Evolutionary conservation across 2,888 invertebrate genomes (phyloP), one percentile per base, ranked within the genome.

Genomic region (Chesias legatella): DNA sequence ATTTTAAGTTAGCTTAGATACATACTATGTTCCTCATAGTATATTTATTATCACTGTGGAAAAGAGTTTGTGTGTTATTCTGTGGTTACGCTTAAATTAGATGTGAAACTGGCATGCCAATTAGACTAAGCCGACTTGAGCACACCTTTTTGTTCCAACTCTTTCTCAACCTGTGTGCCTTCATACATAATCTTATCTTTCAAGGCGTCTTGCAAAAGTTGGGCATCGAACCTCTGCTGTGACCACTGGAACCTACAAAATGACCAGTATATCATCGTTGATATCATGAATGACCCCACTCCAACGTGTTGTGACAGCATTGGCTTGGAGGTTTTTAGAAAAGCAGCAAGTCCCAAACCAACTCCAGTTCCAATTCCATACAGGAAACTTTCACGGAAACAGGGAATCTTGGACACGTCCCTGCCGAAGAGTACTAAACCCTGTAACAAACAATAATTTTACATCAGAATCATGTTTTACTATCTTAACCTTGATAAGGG

Each of bases 301-400:
- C 91, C 93, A 50, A 92, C 81, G 64, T 94, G 91, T 20, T 91
- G 90, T 0, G 94, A 90, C 6, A 89, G 63, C 59, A 84, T 76
- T 3, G 92, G 80, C 56, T 90, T 90, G 49, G 95, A 95, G 7
- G 95, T 94, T 53, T 92, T 91, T 66, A 95, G 78, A 74, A 96
- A 96, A 45, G 92, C 83, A 3, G 88, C 78, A 39, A 95, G 62
- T 7, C 95, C 95, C 46, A 84, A 70, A 2, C 89, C 91, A 11
- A 95, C 61, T 32, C 95, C 95, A 28, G 93, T 89, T 33, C 90
- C 76, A 34, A 95, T 90, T 6, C 95, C 95, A 73, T 93, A 93
- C 0, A 95, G 67, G 63, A 94, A 93, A 67, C 94, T 94, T 60
- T 91, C 92, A 48, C 94, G 90, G 71, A 95, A 95, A 74, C 96